Base-by-base conservation (phyloP, 2,797 vertebrate genomes). In the Hippopotamyrus pictus region DNA sequence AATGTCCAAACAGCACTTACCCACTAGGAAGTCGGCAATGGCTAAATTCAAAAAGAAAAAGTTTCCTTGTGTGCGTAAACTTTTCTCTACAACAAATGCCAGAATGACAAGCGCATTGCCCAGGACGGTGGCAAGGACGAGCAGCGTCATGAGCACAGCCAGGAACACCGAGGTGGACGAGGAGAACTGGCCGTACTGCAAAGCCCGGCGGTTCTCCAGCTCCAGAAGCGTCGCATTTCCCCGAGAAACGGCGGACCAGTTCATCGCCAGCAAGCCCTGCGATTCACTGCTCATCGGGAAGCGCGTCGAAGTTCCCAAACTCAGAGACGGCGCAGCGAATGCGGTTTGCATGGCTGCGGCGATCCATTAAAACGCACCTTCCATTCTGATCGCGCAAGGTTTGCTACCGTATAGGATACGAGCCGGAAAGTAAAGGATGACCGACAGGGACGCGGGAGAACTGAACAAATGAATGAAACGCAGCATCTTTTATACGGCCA, bases 11-110 rank as follows among this genome's bases (percentile, higher is more conserved):
- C 41, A 11, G 19, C 48, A 93, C 94, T 95, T 91, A 94, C 96
- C 96, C 69, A 96, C 96, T 62, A 96, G 89, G 25, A 96, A 94
- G 89, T 96, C 95, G 17, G 96, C 95, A 0, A 96, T 90, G 29
- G 96, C 96, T 91, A 96, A 89, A 93, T 95, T 96, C n/a, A 97
- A 94, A 92, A 96, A 96, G 93, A 96, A 97, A 92, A 95, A 95
- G 90, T 95, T 95, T 29, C 95, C 94, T 69, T 95, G 95, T 7
- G 94, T 96, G 79, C 93, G 93, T 82, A 96, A 94, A 91, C 94
- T 95, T 41, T 94, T 94, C 89, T 96, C 95, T 73, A 94, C 95
- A 17, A 91, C 92, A 90, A 96, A 96, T 3, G 95, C 95, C 88
- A 96, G 87, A 85, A 96, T 93, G 86, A 96, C 95, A 59, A 96